phyloP scores from a whole-genome alignment of 1,140 invertebrate species.

The Bradynema listronoti region DNA sequence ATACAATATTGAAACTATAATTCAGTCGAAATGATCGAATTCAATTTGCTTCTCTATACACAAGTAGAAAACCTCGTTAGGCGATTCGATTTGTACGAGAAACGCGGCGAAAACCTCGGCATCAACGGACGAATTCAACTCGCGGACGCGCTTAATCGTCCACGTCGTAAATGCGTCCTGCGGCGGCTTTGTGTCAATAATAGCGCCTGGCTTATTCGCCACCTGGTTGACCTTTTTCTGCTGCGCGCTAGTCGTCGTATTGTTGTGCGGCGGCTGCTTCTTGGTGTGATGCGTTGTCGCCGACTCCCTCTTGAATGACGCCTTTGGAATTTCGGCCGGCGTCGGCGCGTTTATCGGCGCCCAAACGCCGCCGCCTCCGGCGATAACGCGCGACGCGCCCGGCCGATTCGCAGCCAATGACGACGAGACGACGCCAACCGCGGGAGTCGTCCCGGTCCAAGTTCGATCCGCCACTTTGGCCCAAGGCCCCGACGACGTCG shows the following conservation, averaged over 20 bases:
- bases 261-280: neutral
- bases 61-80: constrained; percentile 28
- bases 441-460: too few species aligned
- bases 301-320: constrained; percentile 4
- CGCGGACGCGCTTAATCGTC: constrained; percentile 31
- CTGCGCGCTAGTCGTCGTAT: neutral
- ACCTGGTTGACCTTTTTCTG: constrained; percentile 21
- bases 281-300: neutral
- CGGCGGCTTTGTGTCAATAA: too few species aligned
- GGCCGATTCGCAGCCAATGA: too few species aligned
- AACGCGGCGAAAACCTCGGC: constrained; percentile 34
- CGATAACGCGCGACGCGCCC: too few species aligned
- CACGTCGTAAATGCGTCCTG: constrained; percentile 25
- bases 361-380: constrained; percentile 1
- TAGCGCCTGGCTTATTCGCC: too few species aligned
- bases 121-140: constrained; percentile 38
- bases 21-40: too few species aligned
- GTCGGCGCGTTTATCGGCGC: constrained; percentile 13
- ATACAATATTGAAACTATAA: neutral
- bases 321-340: constrained; percentile 14
- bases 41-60: neutral
- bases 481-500: too few species aligned
- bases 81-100: constrained; percentile 32
- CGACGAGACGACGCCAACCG: too few species aligned
- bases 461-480: too few species aligned